Conservation (phyloP, 2,113 vertebrate species). For the Galbula dea region DNA sequence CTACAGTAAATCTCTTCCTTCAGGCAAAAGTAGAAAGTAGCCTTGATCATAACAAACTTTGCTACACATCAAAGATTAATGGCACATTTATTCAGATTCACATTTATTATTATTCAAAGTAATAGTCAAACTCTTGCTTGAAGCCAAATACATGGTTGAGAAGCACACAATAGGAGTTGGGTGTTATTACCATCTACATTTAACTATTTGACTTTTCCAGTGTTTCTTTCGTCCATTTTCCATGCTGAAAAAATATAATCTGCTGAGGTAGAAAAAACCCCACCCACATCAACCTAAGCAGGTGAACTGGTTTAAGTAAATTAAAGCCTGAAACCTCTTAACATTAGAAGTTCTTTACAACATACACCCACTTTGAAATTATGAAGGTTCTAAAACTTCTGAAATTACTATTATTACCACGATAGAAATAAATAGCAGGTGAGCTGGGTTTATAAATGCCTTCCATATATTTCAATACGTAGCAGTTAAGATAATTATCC, state of each 20-base stretch:
- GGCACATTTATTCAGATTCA: background rate
- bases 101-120: too few relatives aligned
- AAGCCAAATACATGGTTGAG: background rate
- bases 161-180: background rate
- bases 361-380: background rate
- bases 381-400: background rate
- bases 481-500: background rate
- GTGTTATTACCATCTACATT: background rate
- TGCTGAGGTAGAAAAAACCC: background rate
- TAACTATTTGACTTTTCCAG: background rate
- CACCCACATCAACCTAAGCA: background rate
- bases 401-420: background rate
- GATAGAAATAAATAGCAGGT: background rate
- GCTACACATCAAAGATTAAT: conserved; percentile 12
- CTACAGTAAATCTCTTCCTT: background rate
- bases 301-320: background rate
- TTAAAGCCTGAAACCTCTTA: background rate
- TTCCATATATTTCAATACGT: background rate
- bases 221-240: background rate
- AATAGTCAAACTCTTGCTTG: background rate
- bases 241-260: background rate
- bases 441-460: background rate
- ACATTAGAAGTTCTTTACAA: background rate
- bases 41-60: conserved; percentile 4
- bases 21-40: background rate